Percentiles rank a stretch among this genome's conserved stretches.
Evolutionary conservation across 2,888 invertebrate genomes (phyloP).

Genomic region (Eustalomyia histrio): DNA sequence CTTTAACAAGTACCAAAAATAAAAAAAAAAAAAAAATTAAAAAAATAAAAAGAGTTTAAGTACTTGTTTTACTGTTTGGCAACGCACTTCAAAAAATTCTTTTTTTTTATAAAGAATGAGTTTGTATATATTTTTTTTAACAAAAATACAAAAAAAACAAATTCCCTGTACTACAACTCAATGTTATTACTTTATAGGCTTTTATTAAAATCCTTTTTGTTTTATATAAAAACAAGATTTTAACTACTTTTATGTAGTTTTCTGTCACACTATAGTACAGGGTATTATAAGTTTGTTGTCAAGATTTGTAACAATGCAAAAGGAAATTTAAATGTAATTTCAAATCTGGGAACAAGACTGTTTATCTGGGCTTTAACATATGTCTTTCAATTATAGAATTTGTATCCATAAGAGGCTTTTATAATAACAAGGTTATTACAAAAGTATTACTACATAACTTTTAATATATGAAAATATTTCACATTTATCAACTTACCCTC

Average conservation of each 20-base stretch:
- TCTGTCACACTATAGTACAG: background rate
- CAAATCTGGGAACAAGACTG: too few relatives aligned
- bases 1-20: slow-evolving; percentile 23
- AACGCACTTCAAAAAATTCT: slow-evolving; percentile 32
- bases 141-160: background rate
- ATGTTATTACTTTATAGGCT: slow-evolving; percentile 6
- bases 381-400: too few relatives aligned
- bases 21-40: slow-evolving; percentile 7
- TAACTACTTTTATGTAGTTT: background rate
- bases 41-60: slow-evolving; percentile 32
- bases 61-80: slow-evolving; percentile 38
- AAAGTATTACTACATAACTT: too few relatives aligned
- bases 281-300: background rate
- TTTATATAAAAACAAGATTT: background rate
- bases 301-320: too few relatives aligned
- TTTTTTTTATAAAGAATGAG: background rate
- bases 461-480: too few relatives aligned
- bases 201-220: slow-evolving; percentile 4
- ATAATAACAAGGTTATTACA: too few relatives aligned
- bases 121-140: background rate
- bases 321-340: too few relatives aligned
- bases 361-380: too few relatives aligned
- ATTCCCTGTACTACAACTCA: background rate
- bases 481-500: too few relatives aligned
- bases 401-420: too few relatives aligned